These are phyloP conservation scores for Orthonyx spaldingii DNA, from an alignment of 2,113 vertebrate genomes.

Conservation along the genomic window DNA sequence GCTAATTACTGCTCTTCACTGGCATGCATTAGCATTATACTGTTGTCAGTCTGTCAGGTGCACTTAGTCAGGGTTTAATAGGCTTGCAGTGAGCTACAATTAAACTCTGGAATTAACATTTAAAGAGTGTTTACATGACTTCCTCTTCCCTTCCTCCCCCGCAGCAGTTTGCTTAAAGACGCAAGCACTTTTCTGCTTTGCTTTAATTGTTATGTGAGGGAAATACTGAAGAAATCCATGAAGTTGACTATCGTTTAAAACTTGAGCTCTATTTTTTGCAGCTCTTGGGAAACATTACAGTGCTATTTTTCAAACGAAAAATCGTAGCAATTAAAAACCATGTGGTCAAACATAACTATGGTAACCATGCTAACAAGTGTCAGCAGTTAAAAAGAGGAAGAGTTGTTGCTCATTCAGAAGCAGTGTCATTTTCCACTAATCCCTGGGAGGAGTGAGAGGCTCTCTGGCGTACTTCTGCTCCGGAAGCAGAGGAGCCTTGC, in stretches of 20 bases:
- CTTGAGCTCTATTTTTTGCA: background rate
- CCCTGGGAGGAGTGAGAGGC: background rate
- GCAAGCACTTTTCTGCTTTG: background rate
- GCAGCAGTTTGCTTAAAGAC: slow-evolving; percentile 32
- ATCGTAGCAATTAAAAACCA: background rate
- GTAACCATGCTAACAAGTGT: background rate
- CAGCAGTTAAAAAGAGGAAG: background rate
- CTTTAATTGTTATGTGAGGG: background rate
- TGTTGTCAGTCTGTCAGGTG: slow-evolving; percentile 69
- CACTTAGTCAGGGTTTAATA: slow-evolving; percentile 66
- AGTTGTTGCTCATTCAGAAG: background rate
- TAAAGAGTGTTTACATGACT: slow-evolving; percentile 60
- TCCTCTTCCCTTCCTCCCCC: slow-evolving; percentile 45
- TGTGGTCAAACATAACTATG: background rate
- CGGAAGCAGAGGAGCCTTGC: background rate
- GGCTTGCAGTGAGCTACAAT: slow-evolving; percentile 64
- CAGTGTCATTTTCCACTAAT: background rate
- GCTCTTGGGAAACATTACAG: background rate
- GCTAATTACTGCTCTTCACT: slow-evolving; percentile 61
- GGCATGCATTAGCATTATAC: slow-evolving; percentile 59
- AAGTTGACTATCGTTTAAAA: background rate
- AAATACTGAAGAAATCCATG: background rate
- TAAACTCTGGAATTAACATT: slow-evolving; percentile 66
- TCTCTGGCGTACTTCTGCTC: background rate
- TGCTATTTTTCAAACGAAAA: background rate